phyloP scores from a whole-genome alignment of 1,140 invertebrate species.

The Tetramorium alpestre region DNA sequence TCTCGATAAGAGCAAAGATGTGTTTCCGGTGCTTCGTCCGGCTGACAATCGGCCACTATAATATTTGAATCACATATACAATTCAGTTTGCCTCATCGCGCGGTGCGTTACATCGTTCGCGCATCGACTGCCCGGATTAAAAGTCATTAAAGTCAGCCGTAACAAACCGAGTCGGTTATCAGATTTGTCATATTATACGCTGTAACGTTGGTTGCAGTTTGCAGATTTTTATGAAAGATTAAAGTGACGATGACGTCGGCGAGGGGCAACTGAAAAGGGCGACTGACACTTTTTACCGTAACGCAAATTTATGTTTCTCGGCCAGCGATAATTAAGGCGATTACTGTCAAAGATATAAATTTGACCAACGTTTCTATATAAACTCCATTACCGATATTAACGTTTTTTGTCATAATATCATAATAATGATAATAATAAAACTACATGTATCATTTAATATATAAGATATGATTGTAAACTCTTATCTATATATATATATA shows the following conservation, averaged over 20 bases:
- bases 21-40: slow-evolving; percentile 28
- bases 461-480: neutral
- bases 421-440: neutral
- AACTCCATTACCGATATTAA: slow-evolving; percentile 36
- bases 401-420: neutral
- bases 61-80: slow-evolving; percentile 10
- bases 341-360: slow-evolving; percentile 49
- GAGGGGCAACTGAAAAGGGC: slow-evolving; percentile 38
- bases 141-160: slow-evolving; percentile 53
- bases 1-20: slow-evolving; percentile 27
- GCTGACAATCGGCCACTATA: neutral
- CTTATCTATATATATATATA: neutral
- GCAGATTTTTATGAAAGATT: slow-evolving; percentile 52
- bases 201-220: slow-evolving; percentile 41
- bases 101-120: slow-evolving; percentile 1
- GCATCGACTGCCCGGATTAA: slow-evolving; percentile 20
- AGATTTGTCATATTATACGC: slow-evolving; percentile 57
- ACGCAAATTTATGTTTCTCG: slow-evolving; percentile 53
- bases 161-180: slow-evolving; percentile 31
- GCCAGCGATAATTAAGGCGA: slow-evolving; percentile 50
- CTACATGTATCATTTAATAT: neutral
- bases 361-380: slow-evolving; percentile 34
- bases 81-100: slow-evolving; percentile 4
- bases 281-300: slow-evolving; percentile 39
- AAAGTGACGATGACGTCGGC: slow-evolving; percentile 49